phyloP scores from a whole-genome alignment of 2,888 invertebrate genomes.

The Drosophila trichaetosa region DNA sequence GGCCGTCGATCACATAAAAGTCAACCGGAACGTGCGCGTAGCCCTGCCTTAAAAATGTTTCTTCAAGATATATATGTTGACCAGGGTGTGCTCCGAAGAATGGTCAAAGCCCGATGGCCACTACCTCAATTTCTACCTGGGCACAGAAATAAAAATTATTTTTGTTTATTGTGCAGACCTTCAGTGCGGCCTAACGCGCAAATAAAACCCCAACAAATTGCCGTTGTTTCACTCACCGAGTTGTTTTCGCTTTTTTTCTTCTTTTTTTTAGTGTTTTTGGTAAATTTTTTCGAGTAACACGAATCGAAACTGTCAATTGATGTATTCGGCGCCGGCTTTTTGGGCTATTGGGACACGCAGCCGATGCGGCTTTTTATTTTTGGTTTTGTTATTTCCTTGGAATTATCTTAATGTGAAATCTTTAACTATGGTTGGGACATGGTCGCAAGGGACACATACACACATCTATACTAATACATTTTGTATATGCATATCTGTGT shows the following conservation, averaged over 20 bases:
- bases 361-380: conserved; percentile 42
- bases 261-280: conserved; percentile 15
- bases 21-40: conserved; percentile 53
- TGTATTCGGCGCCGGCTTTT: conserved; percentile 63
- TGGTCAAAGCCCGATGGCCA: conserved; percentile 63
- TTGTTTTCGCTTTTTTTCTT: conserved; percentile 7
- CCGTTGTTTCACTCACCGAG: conserved; percentile 33
- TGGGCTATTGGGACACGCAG: conserved; percentile 50
- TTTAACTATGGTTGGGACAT: conserved; percentile 78
- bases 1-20: conserved; percentile 25
- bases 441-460: conserved; percentile 66
- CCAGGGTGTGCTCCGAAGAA: conserved; percentile 66
- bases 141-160: conserved; percentile 15
- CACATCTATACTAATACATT: conserved; percentile 25
- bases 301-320: conserved; percentile 78
- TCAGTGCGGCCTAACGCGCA: conserved; percentile 59
- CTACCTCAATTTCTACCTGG: conserved; percentile 67
- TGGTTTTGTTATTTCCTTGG: conserved; percentile 70
- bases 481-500: conserved; percentile 8
- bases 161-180: conserved; percentile 67
- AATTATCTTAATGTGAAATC: conserved; percentile 79
- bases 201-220: conserved; percentile 67
- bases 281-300: conserved; percentile 57
- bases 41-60: conserved; percentile 36
- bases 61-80: conserved; percentile 15